phyloP scores from a whole-genome alignment of 2,113 vertebrate genomes.

The Mus pahari region DNA sequence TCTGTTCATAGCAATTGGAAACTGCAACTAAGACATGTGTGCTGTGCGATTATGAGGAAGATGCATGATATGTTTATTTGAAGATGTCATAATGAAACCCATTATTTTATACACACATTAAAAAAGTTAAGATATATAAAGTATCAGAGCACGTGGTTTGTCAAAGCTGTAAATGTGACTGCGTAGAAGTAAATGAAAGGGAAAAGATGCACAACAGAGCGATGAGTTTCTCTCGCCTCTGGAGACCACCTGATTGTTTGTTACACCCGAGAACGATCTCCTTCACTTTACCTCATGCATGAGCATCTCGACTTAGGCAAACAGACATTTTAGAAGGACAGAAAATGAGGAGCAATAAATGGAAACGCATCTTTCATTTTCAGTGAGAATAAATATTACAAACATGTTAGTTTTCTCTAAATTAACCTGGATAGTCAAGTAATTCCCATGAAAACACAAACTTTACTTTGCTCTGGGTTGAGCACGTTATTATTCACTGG shows the following conservation, averaged over 20 bases:
- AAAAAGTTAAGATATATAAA: conserved; percentile 24
- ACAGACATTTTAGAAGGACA: not conserved
- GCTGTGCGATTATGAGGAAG: not conserved
- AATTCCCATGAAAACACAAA: not conserved
- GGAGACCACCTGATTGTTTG: not conserved
- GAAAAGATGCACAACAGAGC: not conserved
- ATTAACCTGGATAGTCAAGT: conserved; percentile 4
- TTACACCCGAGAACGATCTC: not conserved
- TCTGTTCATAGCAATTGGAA: too few species aligned
- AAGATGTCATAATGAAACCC: not conserved
- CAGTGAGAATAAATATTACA: not conserved
- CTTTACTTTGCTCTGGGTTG: not conserved
- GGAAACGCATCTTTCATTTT: conserved; percentile 15
- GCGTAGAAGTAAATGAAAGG: conserved; percentile 8
- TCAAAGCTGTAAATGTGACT: not conserved
- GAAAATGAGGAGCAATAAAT: conserved; percentile 4
- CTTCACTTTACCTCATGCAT: not conserved
- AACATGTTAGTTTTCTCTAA: not conserved
- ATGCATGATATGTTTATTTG: not conserved
- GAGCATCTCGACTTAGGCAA: not conserved
- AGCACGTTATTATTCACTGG: not conserved
- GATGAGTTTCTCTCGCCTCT: not conserved
- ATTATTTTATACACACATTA: not conserved
- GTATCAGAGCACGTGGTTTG: not conserved
- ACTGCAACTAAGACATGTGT: too few species aligned